Evolutionary conservation across 35 echinoderm and acorn worm species (phyloP).

Genomic region (Chiridota heheva): DNA sequence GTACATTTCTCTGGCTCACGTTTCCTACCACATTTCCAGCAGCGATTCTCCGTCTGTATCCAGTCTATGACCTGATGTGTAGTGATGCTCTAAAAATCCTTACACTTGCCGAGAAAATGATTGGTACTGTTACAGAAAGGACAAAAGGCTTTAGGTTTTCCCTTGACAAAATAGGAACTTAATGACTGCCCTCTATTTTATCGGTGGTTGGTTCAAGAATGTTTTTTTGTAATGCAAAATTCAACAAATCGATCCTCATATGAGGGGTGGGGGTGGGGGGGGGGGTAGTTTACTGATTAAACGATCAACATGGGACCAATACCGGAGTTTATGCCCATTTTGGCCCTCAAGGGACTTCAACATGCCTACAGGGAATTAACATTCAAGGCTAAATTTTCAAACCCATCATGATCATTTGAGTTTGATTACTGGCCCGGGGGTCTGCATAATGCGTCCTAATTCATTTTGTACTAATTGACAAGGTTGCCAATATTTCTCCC

Average conservation of each 20-base stretch:
- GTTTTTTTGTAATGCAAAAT: not conserved
- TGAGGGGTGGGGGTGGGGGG: not conserved
- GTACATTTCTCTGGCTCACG: not conserved
- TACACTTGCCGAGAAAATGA: no score
- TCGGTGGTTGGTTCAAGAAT: not conserved
- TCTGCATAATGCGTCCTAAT: constrained; percentile 18
- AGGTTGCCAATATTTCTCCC: no score
- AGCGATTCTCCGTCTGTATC: no score
- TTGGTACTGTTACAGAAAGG: constrained; percentile 39
- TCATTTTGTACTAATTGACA: constrained; percentile 41
- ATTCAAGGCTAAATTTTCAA: constrained; percentile 19
- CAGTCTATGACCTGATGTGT: no score
- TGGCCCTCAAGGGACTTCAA: constrained; percentile 17
- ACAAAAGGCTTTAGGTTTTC: constrained; percentile 7
- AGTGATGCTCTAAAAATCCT: not conserved
- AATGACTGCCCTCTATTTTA: not conserved
- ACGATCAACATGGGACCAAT: constrained; percentile 32
- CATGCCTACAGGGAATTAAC: constrained; percentile 39
- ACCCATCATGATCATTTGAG: not conserved
- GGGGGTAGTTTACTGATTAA: not conserved
- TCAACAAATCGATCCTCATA: not conserved
- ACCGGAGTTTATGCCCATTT: constrained; percentile 18
- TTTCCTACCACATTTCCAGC: not conserved
- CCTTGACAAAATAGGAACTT: no score
- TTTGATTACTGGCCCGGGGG: constrained; percentile 22